Conservation (phyloP, 2,113 vertebrate genomes). For the Microtus ochrogaster region DNA sequence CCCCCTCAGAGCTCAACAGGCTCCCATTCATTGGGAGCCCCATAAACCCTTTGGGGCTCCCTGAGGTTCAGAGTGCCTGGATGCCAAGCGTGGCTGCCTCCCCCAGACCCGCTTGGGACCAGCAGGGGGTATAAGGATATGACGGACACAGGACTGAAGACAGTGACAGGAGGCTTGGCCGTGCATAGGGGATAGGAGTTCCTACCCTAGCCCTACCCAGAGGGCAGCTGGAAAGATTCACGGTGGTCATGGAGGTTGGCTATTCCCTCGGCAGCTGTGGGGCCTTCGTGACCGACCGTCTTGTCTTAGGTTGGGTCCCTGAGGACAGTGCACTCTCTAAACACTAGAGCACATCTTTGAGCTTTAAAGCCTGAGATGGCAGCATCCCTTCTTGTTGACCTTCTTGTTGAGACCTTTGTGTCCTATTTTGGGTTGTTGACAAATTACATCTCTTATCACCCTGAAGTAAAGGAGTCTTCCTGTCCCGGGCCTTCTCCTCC, state of each 20-base stretch:
- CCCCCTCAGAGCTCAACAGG: conserved; percentile 71
- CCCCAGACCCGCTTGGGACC: conserved; percentile 41
- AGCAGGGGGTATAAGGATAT: conserved; percentile 28
- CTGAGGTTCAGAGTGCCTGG: background rate
- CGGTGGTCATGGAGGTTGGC: background rate
- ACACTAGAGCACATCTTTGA: background rate
- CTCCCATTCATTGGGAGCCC: conserved; percentile 74
- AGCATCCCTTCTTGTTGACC: background rate
- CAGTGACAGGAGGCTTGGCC: background rate
- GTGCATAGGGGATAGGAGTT: background rate
- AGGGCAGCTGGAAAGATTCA: background rate
- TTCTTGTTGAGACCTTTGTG: background rate
- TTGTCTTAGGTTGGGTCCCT: background rate
- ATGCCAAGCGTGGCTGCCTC: conserved; percentile 28
- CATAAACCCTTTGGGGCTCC: conserved; percentile 71
- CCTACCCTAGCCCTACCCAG: rapidly evolving
- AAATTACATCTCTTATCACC: background rate
- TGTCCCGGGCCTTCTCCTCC: background rate
- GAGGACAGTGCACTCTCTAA: background rate
- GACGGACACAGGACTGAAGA: background rate
- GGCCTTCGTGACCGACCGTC: background rate
- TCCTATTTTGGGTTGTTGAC: background rate
- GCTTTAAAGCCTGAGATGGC: background rate
- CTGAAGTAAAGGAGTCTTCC: background rate
- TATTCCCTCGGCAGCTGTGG: background rate